These are phyloP conservation scores for Synergus umbraculus DNA, from an alignment of 2,888 invertebrate genomes.

Conservation along the genomic window DNA sequence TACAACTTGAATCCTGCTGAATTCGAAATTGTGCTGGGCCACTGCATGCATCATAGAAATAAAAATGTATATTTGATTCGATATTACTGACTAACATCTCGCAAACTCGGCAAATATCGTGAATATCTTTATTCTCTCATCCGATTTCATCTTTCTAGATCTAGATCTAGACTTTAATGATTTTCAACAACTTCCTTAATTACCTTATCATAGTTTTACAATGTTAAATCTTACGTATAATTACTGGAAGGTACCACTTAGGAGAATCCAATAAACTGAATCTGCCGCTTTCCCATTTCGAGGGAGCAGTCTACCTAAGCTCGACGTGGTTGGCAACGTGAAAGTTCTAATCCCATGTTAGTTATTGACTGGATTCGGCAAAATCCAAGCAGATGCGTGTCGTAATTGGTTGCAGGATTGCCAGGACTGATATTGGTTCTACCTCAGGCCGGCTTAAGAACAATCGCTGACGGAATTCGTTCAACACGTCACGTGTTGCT, in stretches of 20 bases:
- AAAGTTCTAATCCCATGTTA: conserved; percentile 40
- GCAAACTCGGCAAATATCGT: neutral
- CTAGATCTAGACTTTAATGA: too few relatives aligned
- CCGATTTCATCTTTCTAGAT: too few relatives aligned
- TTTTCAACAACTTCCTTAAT: conserved; percentile 4
- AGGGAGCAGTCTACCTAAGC: conserved; percentile 14
- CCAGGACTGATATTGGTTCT: conserved; percentile 26
- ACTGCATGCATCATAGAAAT: neutral
- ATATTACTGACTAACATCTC: neutral
- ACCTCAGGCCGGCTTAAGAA: conserved; percentile 10
- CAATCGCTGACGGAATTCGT: neutral
- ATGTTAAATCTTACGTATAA: conserved; percentile 2
- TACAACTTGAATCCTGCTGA: conserved; percentile 18
- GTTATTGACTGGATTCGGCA: conserved; percentile 35
- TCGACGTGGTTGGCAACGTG: conserved; percentile 12
- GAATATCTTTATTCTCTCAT: neutral
- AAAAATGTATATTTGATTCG: conserved; percentile 1
- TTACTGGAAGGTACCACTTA: conserved; percentile 20
- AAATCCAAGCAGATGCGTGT: conserved; percentile 39
- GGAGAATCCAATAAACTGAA: conserved; percentile 34
- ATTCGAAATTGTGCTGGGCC: conserved; percentile 6
- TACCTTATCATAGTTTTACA: conserved; percentile 12
- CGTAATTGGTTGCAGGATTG: conserved; percentile 29
- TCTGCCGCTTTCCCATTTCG: conserved; percentile 17
- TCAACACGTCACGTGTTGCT: neutral